Percentiles rank a stretch among this genome's conserved stretches.
phyloP scores from a whole-genome alignment of 2,797 vertebrate species.

The Eulemur mongoz region DNA sequence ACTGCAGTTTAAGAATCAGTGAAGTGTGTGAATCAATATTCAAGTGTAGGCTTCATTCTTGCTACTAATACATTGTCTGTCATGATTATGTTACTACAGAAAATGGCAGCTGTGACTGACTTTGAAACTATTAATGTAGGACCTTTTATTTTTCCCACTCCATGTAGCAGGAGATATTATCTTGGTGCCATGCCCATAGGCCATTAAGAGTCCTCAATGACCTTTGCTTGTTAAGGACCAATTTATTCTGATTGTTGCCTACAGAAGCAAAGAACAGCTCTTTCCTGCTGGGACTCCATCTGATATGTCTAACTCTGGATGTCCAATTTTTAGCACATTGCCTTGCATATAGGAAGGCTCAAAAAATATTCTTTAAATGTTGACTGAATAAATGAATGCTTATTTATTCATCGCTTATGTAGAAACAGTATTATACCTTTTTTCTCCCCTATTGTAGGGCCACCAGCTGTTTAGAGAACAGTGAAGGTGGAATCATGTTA shows the following conservation, averaged over 20 bases:
- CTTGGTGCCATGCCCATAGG: too few species aligned
- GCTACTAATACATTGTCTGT: background rate
- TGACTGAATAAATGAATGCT: background rate
- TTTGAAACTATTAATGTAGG: background rate
- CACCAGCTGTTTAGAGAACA: conserved; percentile 10
- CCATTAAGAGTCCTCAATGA: background rate
- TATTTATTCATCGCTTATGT: background rate
- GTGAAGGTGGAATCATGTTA: conserved; percentile 35
- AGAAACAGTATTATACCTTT: background rate
- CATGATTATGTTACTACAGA: background rate
- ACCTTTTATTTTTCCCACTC: background rate
- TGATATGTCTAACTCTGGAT: background rate
- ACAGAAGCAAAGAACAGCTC: background rate
- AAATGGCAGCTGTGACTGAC: background rate
- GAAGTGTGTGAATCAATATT: background rate
- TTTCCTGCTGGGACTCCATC: background rate
- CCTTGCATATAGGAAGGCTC: background rate
- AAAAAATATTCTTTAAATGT: background rate
- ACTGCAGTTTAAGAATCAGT: background rate
- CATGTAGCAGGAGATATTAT: background rate
- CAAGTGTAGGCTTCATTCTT: background rate
- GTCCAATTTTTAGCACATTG: background rate
- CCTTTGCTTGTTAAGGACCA: background rate
- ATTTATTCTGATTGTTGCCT: background rate
- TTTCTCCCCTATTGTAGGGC: background rate